These are phyloP conservation scores for Acheta domesticus DNA, from an alignment of 2,888 invertebrate genomes.

Conservation along the genomic window DNA sequence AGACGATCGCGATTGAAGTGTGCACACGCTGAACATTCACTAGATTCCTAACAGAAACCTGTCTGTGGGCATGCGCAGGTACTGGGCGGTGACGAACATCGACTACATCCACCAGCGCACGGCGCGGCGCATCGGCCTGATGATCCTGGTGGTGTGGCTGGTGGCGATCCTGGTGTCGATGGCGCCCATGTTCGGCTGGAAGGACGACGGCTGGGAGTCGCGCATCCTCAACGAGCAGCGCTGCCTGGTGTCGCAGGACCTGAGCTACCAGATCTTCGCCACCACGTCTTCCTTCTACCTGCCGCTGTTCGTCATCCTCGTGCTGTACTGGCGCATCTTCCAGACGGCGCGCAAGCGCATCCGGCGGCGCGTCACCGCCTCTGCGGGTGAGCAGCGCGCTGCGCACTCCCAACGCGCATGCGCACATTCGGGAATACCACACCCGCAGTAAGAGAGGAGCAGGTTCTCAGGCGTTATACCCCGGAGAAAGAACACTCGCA, in stretches of 20 bases:
- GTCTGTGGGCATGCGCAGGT: conserved; percentile 51
- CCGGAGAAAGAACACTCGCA: no score
- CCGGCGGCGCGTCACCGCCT: conserved; percentile 61
- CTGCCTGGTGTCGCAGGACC: conserved; percentile 53
- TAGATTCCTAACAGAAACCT: no score
- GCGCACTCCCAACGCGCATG: no score
- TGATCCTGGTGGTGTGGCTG: conserved; percentile 81
- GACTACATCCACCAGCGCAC: conserved; percentile 84
- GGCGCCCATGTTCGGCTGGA: conserved; percentile 84
- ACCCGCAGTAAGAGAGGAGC: no score
- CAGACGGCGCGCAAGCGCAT: conserved; percentile 85
- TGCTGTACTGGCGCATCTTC: conserved; percentile 87
- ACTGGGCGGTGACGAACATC: conserved; percentile 88
- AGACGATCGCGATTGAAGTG: no score
- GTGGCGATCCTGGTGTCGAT: conserved; percentile 80
- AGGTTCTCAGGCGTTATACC: no score
- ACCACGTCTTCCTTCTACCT: conserved; percentile 89
- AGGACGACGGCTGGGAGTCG: conserved; percentile 60
- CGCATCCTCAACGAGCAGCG: conserved; percentile 58
- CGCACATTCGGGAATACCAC: no score
- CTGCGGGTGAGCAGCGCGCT: conserved; percentile 43
- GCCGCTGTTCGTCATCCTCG: conserved; percentile 80
- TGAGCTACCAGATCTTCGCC: conserved; percentile 71
- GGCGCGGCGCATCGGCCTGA: conserved; percentile 68
- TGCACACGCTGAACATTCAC: no score